phyloP scores from a whole-genome alignment of 2,113 vertebrate species.

The Bufo gargarizans region DNA sequence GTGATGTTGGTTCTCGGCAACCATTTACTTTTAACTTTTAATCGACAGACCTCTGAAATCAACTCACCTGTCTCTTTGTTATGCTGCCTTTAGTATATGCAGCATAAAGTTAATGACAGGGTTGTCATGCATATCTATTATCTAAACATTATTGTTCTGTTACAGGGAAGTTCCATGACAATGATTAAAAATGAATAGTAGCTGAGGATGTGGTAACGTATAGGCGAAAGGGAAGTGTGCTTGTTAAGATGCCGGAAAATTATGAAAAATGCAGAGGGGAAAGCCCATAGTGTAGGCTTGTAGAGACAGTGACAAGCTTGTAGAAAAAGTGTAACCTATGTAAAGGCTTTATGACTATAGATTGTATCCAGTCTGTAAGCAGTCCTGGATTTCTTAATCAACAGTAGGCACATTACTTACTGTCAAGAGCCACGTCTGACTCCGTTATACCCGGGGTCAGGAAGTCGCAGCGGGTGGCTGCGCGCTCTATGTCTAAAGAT shows the following conservation, averaged over 20 bases:
- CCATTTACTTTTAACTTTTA: no score
- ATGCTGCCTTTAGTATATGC: no score
- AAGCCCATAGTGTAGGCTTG: not conserved
- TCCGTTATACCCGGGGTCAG: no score
- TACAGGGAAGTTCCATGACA: conserved; percentile 36
- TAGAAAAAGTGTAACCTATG: not conserved
- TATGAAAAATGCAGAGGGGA: not conserved
- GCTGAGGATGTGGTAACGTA: conserved; percentile 34
- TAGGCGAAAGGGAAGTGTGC: conserved; percentile 17
- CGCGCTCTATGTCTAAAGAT: no score
- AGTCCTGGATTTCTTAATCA: not conserved
- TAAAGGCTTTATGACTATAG: not conserved
- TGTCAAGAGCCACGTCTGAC: no score
- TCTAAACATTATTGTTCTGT: conserved; percentile 15
- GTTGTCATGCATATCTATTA: not conserved
- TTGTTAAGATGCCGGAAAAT: not conserved
- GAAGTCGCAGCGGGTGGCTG: no score
- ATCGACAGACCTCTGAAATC: no score
- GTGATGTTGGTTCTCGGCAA: no score
- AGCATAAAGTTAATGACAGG: no score
- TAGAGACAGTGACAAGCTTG: not conserved
- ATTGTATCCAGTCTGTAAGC: not conserved
- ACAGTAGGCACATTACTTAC: not conserved
- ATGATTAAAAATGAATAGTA: conserved; percentile 5
- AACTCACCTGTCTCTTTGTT: no score